A percentile compares a stretch with the other conserved stretches of the same genome.
These are phyloP conservation scores for Columba janthina DNA, from an alignment of 2,113 vertebrate species.

Conservation along the genomic window DNA sequence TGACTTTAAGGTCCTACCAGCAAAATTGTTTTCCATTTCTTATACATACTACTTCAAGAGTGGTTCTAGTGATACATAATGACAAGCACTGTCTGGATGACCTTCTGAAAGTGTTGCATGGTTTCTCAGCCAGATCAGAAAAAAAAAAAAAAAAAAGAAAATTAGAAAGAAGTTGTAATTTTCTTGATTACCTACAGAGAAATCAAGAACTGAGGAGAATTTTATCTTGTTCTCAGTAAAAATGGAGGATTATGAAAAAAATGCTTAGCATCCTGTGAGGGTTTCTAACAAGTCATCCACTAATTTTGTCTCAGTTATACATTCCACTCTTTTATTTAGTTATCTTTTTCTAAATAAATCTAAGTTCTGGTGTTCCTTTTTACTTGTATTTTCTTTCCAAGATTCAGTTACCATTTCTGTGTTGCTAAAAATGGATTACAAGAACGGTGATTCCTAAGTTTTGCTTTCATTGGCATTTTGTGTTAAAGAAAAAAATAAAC, in stretches of 20 bases:
- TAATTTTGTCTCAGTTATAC: not conserved
- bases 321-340: not conserved
- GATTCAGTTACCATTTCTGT: not conserved
- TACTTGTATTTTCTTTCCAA: constrained; percentile 5
- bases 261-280: not conserved
- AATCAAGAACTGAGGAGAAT: not conserved
- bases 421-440: not conserved
- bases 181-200: not conserved
- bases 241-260: not conserved
- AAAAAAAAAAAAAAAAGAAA: not conserved
- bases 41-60: not conserved
- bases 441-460: not conserved
- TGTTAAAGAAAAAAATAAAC: not conserved
- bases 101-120: not conserved
- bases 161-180: not conserved
- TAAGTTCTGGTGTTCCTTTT: not conserved
- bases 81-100: not conserved
- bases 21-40: not conserved
- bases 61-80: not conserved
- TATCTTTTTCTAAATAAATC: not conserved
- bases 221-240: not conserved
- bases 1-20: not conserved
- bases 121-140: not conserved
- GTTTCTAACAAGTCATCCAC: not conserved
- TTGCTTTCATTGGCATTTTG: not conserved